Base-by-base conservation (phyloP, 2,888 invertebrate species). In the Drosophila heteroneura region DNA sequence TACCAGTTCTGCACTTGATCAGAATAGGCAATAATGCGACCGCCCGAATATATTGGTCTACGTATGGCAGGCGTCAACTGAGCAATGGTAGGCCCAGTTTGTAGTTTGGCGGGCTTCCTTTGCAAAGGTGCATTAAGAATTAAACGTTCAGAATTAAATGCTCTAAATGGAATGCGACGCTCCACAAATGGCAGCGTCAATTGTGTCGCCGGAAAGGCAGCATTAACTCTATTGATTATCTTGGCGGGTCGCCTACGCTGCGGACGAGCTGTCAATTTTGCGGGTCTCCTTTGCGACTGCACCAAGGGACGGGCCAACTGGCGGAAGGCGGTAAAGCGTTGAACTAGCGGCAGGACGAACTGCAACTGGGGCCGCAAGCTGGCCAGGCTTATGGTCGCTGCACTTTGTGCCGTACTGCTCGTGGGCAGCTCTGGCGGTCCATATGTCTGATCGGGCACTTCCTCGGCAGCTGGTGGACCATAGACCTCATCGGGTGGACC, bases 321-420 rank as follows among this genome's bases (percentile, higher is more conserved):
- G 3, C 91, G 91, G 74, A 92, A 92, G 5, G 82, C 76, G 0
- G 70, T 76, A 52, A 91, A 78, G 9, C 92, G 91, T 63, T 85
- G 85, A 5, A 82, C 69, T 30, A 83, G 66, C 5, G 92, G 92
- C 22, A 92, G 74, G 1, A 89, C 80, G 10, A 88, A 71, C 54
- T 87, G 82, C 2, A 85, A 80, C 66, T 82, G 83, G 14, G 89
- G 85, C 4, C 82, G 87, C n/a, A 91, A 64, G 37, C 76, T 82
- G 35, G 83, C 79, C 47, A 81, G 44, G 52, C 68, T 77, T n/a
- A 91, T 76, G 35, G 82, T 82, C 9, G 90, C 81, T 30, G 86
- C 88, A 41, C 77, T 87, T 60, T 88, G 86, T 1, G 83, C 70
- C 37, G 61, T 30, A 22, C 54, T 32, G 6, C 22, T 72, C 26